Conservation (phyloP, 1,140 invertebrate species). For the Ostrea edulis region DNA sequence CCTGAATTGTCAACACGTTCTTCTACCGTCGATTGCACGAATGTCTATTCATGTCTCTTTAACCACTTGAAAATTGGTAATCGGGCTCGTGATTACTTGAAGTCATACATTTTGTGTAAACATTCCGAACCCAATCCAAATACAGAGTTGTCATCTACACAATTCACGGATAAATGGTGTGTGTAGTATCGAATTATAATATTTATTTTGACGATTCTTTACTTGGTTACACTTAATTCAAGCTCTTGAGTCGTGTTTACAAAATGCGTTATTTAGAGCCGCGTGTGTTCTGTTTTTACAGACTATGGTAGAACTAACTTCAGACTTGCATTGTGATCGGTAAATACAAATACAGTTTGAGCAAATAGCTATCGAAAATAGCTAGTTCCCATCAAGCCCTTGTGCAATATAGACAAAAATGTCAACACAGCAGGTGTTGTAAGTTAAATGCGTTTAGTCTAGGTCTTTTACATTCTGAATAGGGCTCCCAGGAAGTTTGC, state of each 20-base stretch:
- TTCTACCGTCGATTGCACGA: constrained; percentile 27
- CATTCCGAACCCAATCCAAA: constrained; percentile 19
- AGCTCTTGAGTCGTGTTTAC: neutral
- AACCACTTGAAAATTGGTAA: constrained; percentile 33
- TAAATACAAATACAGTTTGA: neutral
- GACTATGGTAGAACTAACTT: neutral
- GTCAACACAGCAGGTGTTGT: constrained; percentile 33
- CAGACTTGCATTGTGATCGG: neutral
- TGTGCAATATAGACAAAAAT: constrained; percentile 21
- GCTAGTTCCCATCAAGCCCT: constrained; percentile 16
- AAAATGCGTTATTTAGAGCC: neutral
- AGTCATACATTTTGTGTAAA: constrained; percentile 2
- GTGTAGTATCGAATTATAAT: constrained; percentile 30
- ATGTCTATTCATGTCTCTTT: constrained; percentile 43
- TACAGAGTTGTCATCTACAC: neutral
- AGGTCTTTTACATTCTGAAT: neutral
- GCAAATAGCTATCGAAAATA: constrained; percentile 8
- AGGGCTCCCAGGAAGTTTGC: neutral
- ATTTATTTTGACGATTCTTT: constrained; percentile 32
- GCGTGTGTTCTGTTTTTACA: neutral
- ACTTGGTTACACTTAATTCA: constrained; percentile 20
- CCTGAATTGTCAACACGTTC: constrained; percentile 18
- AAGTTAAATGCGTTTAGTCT: neutral
- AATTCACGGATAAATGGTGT: constrained; percentile 29
- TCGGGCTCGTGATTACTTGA: constrained; percentile 27